A percentile compares a stretch with the other conserved stretches of the same genome.
Conservation (phyloP, 2,888 invertebrate genomes). For the Himalopsyche anomala region DNA sequence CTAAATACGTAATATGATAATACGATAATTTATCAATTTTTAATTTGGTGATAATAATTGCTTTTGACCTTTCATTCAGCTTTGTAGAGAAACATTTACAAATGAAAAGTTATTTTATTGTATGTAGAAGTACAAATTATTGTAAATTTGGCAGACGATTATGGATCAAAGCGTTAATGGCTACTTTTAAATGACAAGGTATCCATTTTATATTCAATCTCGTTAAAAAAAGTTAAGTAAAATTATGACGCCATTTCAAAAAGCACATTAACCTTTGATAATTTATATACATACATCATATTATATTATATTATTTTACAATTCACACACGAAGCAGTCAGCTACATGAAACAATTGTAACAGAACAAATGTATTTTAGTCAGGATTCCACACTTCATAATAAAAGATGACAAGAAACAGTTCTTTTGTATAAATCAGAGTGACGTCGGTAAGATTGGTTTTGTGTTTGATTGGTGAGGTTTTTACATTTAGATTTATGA, state of each 20-base stretch:
- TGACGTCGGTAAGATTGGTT: no score
- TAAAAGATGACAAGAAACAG: no score
- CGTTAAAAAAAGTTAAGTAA: neutral
- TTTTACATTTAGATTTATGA: no score
- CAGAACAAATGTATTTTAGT: no score
- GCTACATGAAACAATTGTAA: neutral
- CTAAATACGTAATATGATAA: neutral
- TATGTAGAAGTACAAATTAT: conserved; percentile 29
- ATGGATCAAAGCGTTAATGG: conserved; percentile 36
- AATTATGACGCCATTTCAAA: conserved; percentile 13
- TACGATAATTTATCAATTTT: neutral
- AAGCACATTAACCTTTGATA: conserved; percentile 1
- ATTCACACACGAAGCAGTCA: conserved; percentile 25
- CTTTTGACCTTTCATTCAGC: neutral
- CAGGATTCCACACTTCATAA: no score
- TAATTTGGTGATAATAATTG: conserved; percentile 2
- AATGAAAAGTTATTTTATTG: conserved; percentile 28
- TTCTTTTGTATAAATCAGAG: no score
- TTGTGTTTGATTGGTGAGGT: no score
- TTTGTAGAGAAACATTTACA: conserved; percentile 20
- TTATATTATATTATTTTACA: neutral
- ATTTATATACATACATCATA: neutral
- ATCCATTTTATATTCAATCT: conserved; percentile 4
- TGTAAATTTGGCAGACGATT: conserved; percentile 40
- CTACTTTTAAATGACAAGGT: conserved; percentile 18